Percentiles rank a stretch among this genome's conserved stretches.
Evolutionary conservation across 2,888 invertebrate genomes (phyloP).

Genomic region (Blastobasis adustella): DNA sequence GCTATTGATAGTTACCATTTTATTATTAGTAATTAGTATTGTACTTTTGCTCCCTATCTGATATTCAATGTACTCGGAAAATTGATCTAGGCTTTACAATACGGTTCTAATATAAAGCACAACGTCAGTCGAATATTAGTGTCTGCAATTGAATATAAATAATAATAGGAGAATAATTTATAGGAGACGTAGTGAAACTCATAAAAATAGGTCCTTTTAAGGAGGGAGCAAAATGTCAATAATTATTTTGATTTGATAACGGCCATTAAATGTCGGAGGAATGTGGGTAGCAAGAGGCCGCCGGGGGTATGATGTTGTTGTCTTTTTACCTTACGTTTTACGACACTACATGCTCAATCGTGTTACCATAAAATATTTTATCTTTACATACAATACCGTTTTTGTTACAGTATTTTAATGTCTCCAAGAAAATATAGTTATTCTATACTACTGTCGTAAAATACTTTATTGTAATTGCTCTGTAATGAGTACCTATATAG

Average conservation of each 20-base stretch:
- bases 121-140: too few relatives aligned
- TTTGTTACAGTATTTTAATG: slow-evolving; percentile 8
- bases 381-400: slow-evolving; percentile 14
- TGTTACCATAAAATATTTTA: slow-evolving; percentile 20
- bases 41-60: slow-evolving; percentile 3
- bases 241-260: slow-evolving; percentile 18
- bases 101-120: too few relatives aligned
- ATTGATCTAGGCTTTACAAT: too few relatives aligned
- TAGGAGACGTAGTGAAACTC: too few relatives aligned
- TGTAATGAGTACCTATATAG: neutral
- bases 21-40: neutral
- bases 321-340: slow-evolving; percentile 21
- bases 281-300: slow-evolving; percentile 22
- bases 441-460: slow-evolving; percentile 8
- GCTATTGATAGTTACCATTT: slow-evolving; percentile 18
- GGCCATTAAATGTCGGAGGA: slow-evolving; percentile 20
- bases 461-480: slow-evolving; percentile 11
- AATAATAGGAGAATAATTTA: too few relatives aligned
- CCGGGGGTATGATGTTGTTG: slow-evolving; percentile 15
- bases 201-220: neutral
- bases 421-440: slow-evolving; percentile 4
- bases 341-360: slow-evolving; percentile 17
- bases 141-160: too few relatives aligned
- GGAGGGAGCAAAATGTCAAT: slow-evolving; percentile 21
- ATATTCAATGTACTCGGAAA: too few relatives aligned